Base-by-base conservation (phyloP, 35 echinoderm and acorn worm genomes). In the Apostichopus parvimensis region DNA sequence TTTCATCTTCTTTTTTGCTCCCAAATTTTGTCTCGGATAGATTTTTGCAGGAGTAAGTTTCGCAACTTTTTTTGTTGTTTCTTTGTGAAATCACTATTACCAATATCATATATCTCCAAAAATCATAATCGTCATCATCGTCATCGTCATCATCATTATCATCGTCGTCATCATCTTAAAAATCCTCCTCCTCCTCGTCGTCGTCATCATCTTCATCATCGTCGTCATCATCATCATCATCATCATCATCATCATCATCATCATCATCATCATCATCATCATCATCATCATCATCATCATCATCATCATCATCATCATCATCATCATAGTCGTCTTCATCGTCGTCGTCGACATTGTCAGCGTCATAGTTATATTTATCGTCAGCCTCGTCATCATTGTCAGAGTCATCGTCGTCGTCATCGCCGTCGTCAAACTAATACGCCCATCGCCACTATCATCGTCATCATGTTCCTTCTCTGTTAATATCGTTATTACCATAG, bases 231-330 rank as follows among this genome's bases (percentile, higher is more conserved):
- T 61, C 58, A 61, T 61, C 58, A 61, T 61, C 58, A 61, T 61
- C 34, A 45, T 45, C 34, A 45, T 3, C 34, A 20, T 6, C 71
- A 20, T n/a, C 21, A 18, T 75, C 71, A 75, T 75, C 71, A 18
- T 75, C 71, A 75, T n/a, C 15, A 75, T 75, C 15, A 75, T 75
- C 15, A 5, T n/a, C 15, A 75, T 75, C 21, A 75, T 75, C 71
- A 14, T 17, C 70, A 73, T 73, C 70, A 73, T 17, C 70, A 73
- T 21, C 58, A 61, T 12, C 58, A 61, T 61, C 58, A 61, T 15
- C 70, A 73, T 73, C 70, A 73, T 15, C 70, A 73, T 73, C 70
- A 73, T 73, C 70, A 73, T 17, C 70, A 73, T 73, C 70, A 73
- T 17, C 70, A 73, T 73, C 70, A 73, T 12, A 8, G 12, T 61